phyloP scores from a whole-genome alignment of 23 tunicate genomes.

The Ciona savignyi region DNA sequence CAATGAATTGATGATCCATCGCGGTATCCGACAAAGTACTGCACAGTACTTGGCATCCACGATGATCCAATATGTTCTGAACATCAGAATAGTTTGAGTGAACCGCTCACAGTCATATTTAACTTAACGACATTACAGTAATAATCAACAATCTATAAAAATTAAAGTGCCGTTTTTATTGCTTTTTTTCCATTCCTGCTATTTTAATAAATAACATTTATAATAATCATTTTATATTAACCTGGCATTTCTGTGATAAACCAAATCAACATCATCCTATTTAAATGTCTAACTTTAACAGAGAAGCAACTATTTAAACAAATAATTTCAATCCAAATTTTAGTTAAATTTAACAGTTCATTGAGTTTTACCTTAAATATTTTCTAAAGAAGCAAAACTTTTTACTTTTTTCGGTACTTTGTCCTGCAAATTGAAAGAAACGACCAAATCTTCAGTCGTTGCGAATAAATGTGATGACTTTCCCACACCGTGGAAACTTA shows the following conservation, averaged over 20 bases:
- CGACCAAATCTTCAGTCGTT: slow-evolving; percentile 36
- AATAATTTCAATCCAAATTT: neutral
- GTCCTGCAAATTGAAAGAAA: slow-evolving; percentile 53
- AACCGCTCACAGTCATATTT: too few relatives aligned
- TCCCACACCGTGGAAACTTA: slow-evolving; percentile 26
- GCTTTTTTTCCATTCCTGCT: neutral
- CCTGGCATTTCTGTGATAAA: too few relatives aligned
- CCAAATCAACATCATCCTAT: too few relatives aligned
- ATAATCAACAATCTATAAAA: slow-evolving; percentile 52
- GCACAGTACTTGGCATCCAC: slow-evolving; percentile 57
- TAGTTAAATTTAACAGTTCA: too few relatives aligned
- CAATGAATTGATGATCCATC: slow-evolving; percentile 53
- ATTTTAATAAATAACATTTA: neutral
- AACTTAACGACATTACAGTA: too few relatives aligned
- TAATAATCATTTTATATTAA: neutral
- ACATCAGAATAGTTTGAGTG: too few relatives aligned
- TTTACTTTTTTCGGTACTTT: slow-evolving; percentile 48
- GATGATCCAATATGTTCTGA: slow-evolving; percentile 45
- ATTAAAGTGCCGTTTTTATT: slow-evolving; percentile 61
- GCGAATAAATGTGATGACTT: slow-evolving; percentile 40
- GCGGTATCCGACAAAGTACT: slow-evolving; percentile 35
- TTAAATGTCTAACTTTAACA: neutral
- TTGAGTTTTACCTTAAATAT: too few relatives aligned
- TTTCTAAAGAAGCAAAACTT: neutral
- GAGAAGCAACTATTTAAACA: neutral